Percentiles rank a stretch among this genome's conserved stretches.
Evolutionary conservation across 2,113 vertebrate species (phyloP).

Genomic region (Euleptes europaea): DNA sequence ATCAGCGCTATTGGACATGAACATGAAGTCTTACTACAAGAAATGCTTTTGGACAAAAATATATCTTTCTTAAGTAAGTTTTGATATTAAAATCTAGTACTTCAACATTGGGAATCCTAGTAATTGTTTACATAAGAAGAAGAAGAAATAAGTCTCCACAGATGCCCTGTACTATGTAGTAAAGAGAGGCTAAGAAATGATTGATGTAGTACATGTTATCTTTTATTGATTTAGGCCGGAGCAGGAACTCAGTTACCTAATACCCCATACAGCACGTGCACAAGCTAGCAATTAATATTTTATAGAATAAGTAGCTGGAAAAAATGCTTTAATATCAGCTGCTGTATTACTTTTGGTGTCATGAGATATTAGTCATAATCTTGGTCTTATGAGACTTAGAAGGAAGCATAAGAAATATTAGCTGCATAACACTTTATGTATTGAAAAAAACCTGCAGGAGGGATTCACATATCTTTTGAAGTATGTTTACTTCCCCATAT

Average conservation of each 20-base stretch:
- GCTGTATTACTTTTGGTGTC: constrained; percentile 78
- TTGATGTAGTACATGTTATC: constrained; percentile 78
- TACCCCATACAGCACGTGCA: constrained; percentile 74
- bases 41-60: constrained; percentile 89
- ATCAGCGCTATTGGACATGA: constrained; percentile 92
- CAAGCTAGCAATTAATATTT: constrained; percentile 87
- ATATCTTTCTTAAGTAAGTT: constrained; percentile 94
- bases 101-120: constrained; percentile 13
- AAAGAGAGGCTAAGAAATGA: constrained; percentile 70
- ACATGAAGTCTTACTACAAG: constrained; percentile 90
- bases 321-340: constrained; percentile 81
- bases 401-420: constrained; percentile 78
- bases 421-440: constrained; percentile 70
- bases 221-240: constrained; percentile 85
- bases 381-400: constrained; percentile 73
- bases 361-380: constrained; percentile 80
- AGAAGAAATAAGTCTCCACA: constrained; percentile 34
- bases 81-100: constrained; percentile 31
- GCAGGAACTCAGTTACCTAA: constrained; percentile 81
- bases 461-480: constrained; percentile 7
- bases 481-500: constrained; percentile 44
- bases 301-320: constrained; percentile 86
- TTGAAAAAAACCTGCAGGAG: constrained; percentile 65
- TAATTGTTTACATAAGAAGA: constrained; percentile 56
- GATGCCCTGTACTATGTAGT: constrained; percentile 55